These are phyloP conservation scores for Prionchulus punctatus DNA, from an alignment of 2,888 invertebrate species.

Conservation along the genomic window DNA sequence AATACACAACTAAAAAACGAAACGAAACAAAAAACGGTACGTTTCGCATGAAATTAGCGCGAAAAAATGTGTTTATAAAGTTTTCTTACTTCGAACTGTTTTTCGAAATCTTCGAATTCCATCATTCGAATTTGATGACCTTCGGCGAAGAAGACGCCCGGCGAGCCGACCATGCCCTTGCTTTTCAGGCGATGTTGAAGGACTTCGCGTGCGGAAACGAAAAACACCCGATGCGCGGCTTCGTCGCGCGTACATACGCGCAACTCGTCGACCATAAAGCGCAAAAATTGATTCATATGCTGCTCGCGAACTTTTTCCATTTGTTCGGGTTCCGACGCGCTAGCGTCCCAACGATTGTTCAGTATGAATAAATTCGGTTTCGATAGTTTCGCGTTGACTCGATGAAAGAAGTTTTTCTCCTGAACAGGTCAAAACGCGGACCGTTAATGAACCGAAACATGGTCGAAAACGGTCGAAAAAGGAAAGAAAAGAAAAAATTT, in stretches of 20 bases:
- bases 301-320: conserved; percentile 71
- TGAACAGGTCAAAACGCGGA: conserved; percentile 37
- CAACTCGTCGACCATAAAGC: conserved; percentile 83
- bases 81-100: conserved; percentile 61
- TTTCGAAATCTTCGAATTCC: conserved; percentile 96
- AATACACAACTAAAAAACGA: conserved; percentile 60
- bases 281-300: conserved; percentile 79
- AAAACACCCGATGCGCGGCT: conserved; percentile 83
- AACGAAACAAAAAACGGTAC: no score
- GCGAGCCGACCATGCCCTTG: conserved; percentile 37
- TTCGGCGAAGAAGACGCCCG: conserved; percentile 49
- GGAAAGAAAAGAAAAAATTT: background rate
- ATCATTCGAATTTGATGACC: conserved; percentile 85
- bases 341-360: conserved; percentile 98
- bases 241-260: conserved; percentile 52
- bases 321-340: conserved; percentile 83
- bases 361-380: conserved; percentile 98
- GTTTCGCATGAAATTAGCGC: no score
- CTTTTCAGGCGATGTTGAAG: conserved; percentile 57
- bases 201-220: conserved; percentile 93
- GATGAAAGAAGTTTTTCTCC: conserved; percentile 99
- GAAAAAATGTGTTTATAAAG: no score
- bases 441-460: background rate
- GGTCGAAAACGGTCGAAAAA: background rate
- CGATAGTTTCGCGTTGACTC: conserved; percentile 84